phyloP scores from a whole-genome alignment of 2,888 invertebrate genomes.

The Temnothorax rugatulus region DNA sequence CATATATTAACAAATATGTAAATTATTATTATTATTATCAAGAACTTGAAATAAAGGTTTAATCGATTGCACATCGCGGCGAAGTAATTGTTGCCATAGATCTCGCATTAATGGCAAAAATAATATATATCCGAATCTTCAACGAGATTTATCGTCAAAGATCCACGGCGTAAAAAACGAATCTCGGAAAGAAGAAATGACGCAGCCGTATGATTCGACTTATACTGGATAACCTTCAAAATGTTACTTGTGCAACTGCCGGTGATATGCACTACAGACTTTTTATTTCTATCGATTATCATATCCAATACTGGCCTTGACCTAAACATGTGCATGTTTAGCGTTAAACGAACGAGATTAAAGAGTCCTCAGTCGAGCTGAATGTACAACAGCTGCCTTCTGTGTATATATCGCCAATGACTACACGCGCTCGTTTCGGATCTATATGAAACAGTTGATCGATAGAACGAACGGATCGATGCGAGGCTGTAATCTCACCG shows the following conservation, averaged over 20 bases:
- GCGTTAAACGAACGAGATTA: conserved; percentile 42
- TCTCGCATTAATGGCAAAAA: background rate
- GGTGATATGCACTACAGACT: conserved; percentile 17
- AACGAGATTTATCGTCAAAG: background rate
- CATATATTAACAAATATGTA: background rate
- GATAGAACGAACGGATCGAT: conserved; percentile 18
- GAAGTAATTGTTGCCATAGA: background rate
- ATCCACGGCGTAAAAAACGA: background rate
- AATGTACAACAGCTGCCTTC: conserved; percentile 27
- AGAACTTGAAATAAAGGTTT: conserved; percentile 8
- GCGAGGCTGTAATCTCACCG: background rate
- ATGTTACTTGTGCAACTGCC: conserved; percentile 31
- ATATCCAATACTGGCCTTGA: conserved; percentile 41
- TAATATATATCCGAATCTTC: background rate
- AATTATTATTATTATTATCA: background rate
- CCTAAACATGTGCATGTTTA: conserved; percentile 27
- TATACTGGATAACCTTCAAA: conserved; percentile 23
- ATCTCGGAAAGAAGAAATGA: background rate
- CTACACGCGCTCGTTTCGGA: conserved; percentile 13
- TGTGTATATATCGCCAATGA: background rate
- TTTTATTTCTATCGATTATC: conserved; percentile 44
- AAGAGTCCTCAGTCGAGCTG: conserved; percentile 33
- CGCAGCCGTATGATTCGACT: background rate
- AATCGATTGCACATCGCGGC: background rate
- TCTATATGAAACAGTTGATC: conserved; percentile 5